Conservation (phyloP, 2,113 vertebrate genomes). For the Uropsilus gracilis region DNA sequence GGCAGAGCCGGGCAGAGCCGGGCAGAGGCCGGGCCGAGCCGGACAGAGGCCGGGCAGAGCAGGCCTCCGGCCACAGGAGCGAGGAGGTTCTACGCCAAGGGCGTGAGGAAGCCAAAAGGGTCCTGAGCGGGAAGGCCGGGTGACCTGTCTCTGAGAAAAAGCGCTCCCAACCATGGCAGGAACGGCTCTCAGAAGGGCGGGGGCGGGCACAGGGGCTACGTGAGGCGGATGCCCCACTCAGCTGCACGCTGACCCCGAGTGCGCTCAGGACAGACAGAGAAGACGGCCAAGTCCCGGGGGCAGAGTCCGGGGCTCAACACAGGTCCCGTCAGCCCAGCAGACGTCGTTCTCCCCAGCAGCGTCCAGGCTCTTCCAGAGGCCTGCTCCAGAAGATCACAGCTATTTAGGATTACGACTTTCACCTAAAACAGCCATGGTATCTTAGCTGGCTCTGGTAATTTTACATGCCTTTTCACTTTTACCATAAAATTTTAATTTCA, state of each 20-base stretch:
- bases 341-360: too few relatives aligned
- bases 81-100: too few relatives aligned
- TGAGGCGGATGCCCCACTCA: too few relatives aligned
- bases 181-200: neutral
- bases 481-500: conserved; percentile 60
- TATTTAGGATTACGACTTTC: neutral
- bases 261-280: too few relatives aligned
- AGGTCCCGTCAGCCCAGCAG: too few relatives aligned
- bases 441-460: neutral
- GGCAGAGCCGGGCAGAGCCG: too few relatives aligned
- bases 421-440: neutral
- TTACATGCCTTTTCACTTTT: neutral
- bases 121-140: neutral
- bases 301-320: too few relatives aligned
- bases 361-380: neutral
- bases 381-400: too few relatives aligned
- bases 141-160: conserved; percentile 5
- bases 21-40: neutral
- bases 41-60: neutral
- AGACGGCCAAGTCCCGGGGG: too few relatives aligned
- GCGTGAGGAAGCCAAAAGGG: neutral
- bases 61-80: too few relatives aligned
- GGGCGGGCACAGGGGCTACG: too few relatives aligned
- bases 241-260: too few relatives aligned
- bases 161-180: neutral